These are phyloP conservation scores for Barbus barbus DNA, from an alignment of 2,113 vertebrate species.

Conservation along the genomic window DNA sequence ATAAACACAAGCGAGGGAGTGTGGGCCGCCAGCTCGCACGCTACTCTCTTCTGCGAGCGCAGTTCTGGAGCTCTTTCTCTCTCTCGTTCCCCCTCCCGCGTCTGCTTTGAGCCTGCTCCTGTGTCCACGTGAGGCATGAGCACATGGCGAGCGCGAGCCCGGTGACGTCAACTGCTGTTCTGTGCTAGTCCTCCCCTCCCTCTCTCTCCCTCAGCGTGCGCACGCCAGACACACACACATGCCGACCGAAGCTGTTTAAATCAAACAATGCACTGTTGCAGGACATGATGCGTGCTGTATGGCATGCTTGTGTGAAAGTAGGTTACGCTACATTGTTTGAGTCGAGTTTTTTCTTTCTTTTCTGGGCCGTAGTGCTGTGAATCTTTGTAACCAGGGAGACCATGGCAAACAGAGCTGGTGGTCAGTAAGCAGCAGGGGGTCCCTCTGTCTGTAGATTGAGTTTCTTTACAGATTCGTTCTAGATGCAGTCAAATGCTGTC, in stretches of 20 bases:
- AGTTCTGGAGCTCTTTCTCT: no score
- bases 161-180: constrained; percentile 64
- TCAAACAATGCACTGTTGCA: background rate
- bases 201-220: background rate
- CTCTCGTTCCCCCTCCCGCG: background rate
- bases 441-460: background rate
- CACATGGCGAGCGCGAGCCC: constrained; percentile 72
- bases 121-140: constrained; percentile 71
- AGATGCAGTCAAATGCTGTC: background rate
- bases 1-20: constrained; percentile 6
- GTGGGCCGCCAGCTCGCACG: background rate
- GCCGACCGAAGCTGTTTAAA: constrained; percentile 2
- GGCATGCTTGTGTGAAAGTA: constrained; percentile 19
- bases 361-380: background rate
- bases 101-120: constrained; percentile 46
- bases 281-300: background rate
- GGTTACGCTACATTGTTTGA: background rate
- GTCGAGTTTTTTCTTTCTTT: background rate
- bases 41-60: background rate
- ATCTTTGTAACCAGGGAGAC: constrained; percentile 7
- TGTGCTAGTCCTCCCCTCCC: background rate
- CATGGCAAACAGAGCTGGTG: background rate
- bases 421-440: constrained; percentile 33
- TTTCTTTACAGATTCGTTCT: background rate
- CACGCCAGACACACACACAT: background rate